Conservation (phyloP, 2,888 invertebrate genomes). For the Nephrotoma appendiculata region DNA sequence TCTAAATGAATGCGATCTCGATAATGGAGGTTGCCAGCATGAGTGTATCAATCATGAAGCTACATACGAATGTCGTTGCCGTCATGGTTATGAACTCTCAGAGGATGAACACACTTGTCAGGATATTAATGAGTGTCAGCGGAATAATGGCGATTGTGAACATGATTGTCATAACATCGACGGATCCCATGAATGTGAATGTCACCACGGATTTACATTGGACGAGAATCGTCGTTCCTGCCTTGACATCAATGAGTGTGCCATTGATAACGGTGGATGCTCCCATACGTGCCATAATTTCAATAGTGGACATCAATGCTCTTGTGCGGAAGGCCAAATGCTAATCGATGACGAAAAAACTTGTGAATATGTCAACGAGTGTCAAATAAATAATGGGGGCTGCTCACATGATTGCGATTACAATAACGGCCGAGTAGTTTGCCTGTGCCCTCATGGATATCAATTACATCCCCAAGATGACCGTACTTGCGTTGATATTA, state of each 20-base stretch:
- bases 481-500: conserved; percentile 33
- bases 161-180: conserved; percentile 28
- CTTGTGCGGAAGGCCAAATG: conserved; percentile 21
- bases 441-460: conserved; percentile 43
- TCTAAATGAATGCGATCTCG: conserved; percentile 38
- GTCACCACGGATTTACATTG: conserved; percentile 33
- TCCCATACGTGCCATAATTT: conserved; percentile 34
- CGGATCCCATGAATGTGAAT: conserved; percentile 32
- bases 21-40: conserved; percentile 32
- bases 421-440: conserved; percentile 32
- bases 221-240: conserved; percentile 25
- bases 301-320: conserved; percentile 23
- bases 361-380: conserved; percentile 36
- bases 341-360: conserved; percentile 20
- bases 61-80: conserved; percentile 37
- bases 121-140: conserved; percentile 38
- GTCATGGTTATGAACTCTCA: conserved; percentile 28
- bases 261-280: conserved; percentile 27
- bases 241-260: conserved; percentile 36
- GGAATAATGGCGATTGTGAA: conserved; percentile 21
- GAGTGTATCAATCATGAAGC: conserved; percentile 35
- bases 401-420: conserved; percentile 35
- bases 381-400: conserved; percentile 30
- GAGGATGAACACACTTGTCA: conserved; percentile 21
- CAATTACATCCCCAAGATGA: conserved; percentile 31